A percentile compares a stretch with the other conserved stretches of the same genome.
phyloP scores from a whole-genome alignment of 2,797 vertebrate genomes.

The Valencia hispanica region DNA sequence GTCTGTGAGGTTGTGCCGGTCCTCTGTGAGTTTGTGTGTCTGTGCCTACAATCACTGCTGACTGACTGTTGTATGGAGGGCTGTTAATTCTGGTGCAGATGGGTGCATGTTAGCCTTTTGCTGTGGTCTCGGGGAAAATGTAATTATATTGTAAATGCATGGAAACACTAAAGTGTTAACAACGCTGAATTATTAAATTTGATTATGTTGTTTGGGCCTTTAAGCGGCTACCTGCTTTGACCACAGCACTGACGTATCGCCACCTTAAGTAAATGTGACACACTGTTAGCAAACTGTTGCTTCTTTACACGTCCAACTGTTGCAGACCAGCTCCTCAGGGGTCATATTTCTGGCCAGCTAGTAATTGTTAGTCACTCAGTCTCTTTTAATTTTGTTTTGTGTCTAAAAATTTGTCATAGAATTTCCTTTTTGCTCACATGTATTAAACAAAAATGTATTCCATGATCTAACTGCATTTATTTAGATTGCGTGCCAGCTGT shows the following conservation, averaged over 20 bases:
- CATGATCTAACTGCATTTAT: neutral
- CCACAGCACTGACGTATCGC: slow-evolving; percentile 3
- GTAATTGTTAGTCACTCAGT: neutral
- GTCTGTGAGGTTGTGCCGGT: slow-evolving; percentile 16
- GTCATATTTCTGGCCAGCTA: neutral
- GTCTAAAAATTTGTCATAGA: neutral
- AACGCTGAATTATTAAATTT: slow-evolving; percentile 1
- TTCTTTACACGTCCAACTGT: slow-evolving; percentile 2
- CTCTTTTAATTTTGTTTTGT: slow-evolving; percentile 1
- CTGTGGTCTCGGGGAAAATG: slow-evolving; percentile 19
- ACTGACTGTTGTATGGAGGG: slow-evolving; percentile 14
- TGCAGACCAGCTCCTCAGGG: slow-evolving; percentile 1
- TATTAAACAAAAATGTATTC: neutral
- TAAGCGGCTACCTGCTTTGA: neutral
- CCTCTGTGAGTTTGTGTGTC: slow-evolving; percentile 2
- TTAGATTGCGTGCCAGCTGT: neutral
- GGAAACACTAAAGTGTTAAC: slow-evolving; percentile 9
- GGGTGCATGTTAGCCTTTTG: slow-evolving; percentile 43
- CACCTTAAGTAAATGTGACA: slow-evolving; percentile 4
- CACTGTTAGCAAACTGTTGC: slow-evolving; percentile 7
- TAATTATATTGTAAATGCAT: slow-evolving; percentile 13
- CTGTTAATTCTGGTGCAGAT: slow-evolving; percentile 23
- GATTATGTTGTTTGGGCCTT: slow-evolving; percentile 11
- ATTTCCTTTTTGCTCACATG: neutral
- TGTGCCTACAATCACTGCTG: slow-evolving; percentile 4